These are phyloP conservation scores for Neopelma chrysocephalum DNA, from an alignment of 2,797 vertebrate genomes.

Conservation along the genomic window DNA sequence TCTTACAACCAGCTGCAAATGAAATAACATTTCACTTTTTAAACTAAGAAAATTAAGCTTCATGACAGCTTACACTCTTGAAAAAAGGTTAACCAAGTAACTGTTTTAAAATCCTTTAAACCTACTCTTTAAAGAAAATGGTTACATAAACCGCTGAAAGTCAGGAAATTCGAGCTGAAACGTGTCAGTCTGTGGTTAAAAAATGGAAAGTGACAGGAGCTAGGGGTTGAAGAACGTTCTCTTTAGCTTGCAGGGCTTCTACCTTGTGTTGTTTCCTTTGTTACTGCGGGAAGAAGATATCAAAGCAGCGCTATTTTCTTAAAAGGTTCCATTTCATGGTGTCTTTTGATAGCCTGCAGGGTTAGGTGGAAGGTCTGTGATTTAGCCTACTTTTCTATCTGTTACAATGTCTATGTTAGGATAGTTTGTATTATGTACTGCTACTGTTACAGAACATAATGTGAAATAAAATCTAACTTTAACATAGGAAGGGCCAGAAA, in stretches of 20 bases:
- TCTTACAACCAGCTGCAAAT: not conserved
- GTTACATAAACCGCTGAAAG: constrained; percentile 58
- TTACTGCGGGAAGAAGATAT: constrained; percentile 58
- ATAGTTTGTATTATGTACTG: constrained; percentile 13
- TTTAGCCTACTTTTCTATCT: constrained; percentile 60
- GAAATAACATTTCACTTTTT: not conserved
- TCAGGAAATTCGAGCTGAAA: constrained; percentile 79
- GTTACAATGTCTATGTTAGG: not conserved
- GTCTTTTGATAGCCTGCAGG: constrained; percentile 49
- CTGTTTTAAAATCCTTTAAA: constrained; percentile 66
- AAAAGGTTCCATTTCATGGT: constrained; percentile 59
- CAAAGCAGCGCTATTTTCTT: constrained; percentile 46
- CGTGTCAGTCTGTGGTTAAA: constrained; percentile 79
- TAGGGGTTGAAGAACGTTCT: constrained; percentile 64
- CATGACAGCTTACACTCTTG: not conserved
- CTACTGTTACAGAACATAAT: not conserved
- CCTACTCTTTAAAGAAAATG: constrained; percentile 62
- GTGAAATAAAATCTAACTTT: constrained; percentile 17
- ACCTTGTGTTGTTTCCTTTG: constrained; percentile 67
- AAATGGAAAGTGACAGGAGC: constrained; percentile 75
- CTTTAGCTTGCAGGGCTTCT: constrained; percentile 62
- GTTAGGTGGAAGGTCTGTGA: constrained; percentile 46
- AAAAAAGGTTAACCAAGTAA: constrained; percentile 33
- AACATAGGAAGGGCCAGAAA: not conserved
- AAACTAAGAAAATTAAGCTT: constrained; percentile 4